Base-by-base conservation (phyloP, 2,888 invertebrate genomes). In the Callimorpha dominula region DNA sequence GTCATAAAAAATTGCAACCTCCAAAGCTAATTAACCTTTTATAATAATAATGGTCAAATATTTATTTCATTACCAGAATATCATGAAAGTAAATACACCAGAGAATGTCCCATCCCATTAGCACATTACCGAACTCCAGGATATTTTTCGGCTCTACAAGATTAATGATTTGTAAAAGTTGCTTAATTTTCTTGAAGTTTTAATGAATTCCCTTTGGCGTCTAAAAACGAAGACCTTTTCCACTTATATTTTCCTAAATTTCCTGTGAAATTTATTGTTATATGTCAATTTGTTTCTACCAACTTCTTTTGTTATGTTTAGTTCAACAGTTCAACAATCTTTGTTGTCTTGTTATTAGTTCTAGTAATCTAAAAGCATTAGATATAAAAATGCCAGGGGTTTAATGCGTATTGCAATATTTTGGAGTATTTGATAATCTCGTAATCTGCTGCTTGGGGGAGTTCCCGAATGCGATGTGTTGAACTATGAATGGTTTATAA, bases 111-210 rank as follows among this genome's bases (percentile, higher is more conserved):
- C n/a, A n/a, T 42, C 63, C 63, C 43, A 64, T 70, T 46, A 67
- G 70, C 65, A 60, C 60, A 67, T 72, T 71, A 78, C 72, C 66
- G 46, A 74, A 71, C 50, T 76, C 62, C 49, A n/a, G 68, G 77
- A 81, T 82, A 85, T 88, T 85, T 85, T 86, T 86, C 78, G 75
- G 77, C 70, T 20, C 71, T 76, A 71, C 71, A 86, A 87, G 90
- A 90, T 89, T 86, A 88, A 90, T 89, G 88, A 86, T 86, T 85
- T 85, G 87, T 85, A 84, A 87, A 90, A 90, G 82, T 89, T 89
- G 78, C 80, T 84, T 87, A 89, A 89, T 89, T 87, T 88, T 82
- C 84, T 80, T 72, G 80, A 80, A 82, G 80, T 83, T 85, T 80
- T 87, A 88, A 90, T 86, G 87, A 90, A 88, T 85, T 84, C 84